Conservation (phyloP, 2,113 vertebrate genomes). For the Gambusia holbrooki region DNA sequence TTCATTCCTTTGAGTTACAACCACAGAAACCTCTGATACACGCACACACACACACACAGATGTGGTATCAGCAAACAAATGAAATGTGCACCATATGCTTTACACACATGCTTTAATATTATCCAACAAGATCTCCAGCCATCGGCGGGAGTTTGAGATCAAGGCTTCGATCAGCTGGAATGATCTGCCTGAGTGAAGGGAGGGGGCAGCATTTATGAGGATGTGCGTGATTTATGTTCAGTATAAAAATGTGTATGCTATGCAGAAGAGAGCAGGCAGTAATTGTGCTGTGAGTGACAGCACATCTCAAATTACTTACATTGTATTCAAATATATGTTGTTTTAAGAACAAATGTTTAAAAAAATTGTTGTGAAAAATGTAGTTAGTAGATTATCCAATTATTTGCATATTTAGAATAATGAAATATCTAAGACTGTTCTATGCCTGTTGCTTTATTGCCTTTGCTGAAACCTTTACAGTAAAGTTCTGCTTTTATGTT, state of each 20-base stretch:
- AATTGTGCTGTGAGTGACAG: too few relatives aligned
- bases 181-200: slow-evolving; percentile 53
- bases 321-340: too few relatives aligned
- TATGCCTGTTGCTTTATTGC: not conserved
- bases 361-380: not conserved
- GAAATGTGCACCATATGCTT: not conserved
- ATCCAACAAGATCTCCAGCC: slow-evolving; percentile 16
- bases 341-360: not conserved
- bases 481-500: slow-evolving; percentile 11
- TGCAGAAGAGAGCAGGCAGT: too few relatives aligned
- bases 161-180: slow-evolving; percentile 52
- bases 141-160: slow-evolving; percentile 33
- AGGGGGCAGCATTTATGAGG: slow-evolving; percentile 24
- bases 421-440: not conserved
- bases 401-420: not conserved
- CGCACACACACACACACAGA: not conserved
- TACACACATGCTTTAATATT: slow-evolving; percentile 1
- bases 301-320: too few relatives aligned
- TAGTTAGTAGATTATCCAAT: not conserved
- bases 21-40: slow-evolving; percentile 9
- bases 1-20: not conserved
- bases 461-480: not conserved
- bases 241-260: not conserved
- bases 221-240: not conserved
- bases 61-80: slow-evolving; percentile 4